These are phyloP conservation scores for Melanotaenia parkinsoni DNA, from an alignment of 2,797 vertebrate genomes.

Conservation along the genomic window DNA sequence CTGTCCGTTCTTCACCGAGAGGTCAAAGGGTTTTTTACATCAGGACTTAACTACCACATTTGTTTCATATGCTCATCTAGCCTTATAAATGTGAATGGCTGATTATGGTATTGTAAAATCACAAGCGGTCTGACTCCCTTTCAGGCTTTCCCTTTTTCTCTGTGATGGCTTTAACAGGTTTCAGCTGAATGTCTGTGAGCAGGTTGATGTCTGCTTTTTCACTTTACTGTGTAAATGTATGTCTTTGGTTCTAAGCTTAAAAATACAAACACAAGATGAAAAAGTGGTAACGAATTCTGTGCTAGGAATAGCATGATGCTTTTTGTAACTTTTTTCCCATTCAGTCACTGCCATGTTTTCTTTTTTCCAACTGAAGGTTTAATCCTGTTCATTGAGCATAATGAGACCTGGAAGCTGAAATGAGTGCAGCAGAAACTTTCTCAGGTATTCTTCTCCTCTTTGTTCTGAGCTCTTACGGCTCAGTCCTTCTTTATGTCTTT, in stretches of 20 bases:
- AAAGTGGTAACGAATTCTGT: slow-evolving; percentile 16
- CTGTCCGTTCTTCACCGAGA: slow-evolving; percentile 31
- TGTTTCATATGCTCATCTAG: slow-evolving; percentile 39
- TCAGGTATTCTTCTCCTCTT: slow-evolving; percentile 46
- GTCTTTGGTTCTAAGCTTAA: slow-evolving; percentile 25
- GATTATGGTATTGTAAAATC: slow-evolving; percentile 53
- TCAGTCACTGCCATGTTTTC: slow-evolving; percentile 50
- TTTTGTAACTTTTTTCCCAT: slow-evolving; percentile 24
- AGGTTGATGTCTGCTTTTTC: slow-evolving; percentile 58
- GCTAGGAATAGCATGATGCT: slow-evolving; percentile 19
- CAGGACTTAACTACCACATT: slow-evolving; percentile 24
- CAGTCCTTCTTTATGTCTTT: slow-evolving; percentile 12
- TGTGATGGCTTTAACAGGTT: slow-evolving; percentile 62
- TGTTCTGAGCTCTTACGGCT: slow-evolving; percentile 25
- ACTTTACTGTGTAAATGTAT: slow-evolving; percentile 35
- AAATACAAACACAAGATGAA: slow-evolving; percentile 38
- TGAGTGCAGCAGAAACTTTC: slow-evolving; percentile 45
- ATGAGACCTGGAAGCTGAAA: slow-evolving; percentile 60
- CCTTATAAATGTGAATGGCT: slow-evolving; percentile 40
- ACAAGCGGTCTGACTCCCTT: slow-evolving; percentile 29
- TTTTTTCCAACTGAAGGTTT: slow-evolving; percentile 57
- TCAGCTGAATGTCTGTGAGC: slow-evolving; percentile 43
- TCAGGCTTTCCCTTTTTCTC: slow-evolving; percentile 42
- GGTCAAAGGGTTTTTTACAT: slow-evolving; percentile 41
- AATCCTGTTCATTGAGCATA: slow-evolving; percentile 59